phyloP scores from a whole-genome alignment of 2,888 invertebrate genomes.

The Apocheima hispidaria region DNA sequence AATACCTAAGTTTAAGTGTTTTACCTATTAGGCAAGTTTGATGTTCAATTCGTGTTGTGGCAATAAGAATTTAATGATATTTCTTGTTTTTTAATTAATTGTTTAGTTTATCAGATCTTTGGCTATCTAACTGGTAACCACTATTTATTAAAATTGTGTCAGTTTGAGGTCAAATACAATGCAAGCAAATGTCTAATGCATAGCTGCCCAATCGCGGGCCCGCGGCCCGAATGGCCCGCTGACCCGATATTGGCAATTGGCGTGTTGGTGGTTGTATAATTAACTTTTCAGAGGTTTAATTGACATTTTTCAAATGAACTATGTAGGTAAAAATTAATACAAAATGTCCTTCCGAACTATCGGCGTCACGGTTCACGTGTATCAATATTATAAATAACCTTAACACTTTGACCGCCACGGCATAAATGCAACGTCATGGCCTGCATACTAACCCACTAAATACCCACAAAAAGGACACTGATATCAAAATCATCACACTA shows the following conservation, averaged over 20 bases:
- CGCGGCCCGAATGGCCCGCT: neutral
- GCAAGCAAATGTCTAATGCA: neutral
- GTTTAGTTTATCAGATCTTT: slow-evolving; percentile 40
- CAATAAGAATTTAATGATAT: neutral
- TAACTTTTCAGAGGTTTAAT: neutral
- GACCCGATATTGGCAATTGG: neutral
- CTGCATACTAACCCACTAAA: no score
- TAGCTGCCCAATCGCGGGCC: slow-evolving; percentile 3
- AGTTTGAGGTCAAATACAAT: slow-evolving; percentile 4
- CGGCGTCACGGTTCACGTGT: no score
- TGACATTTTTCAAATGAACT: neutral
- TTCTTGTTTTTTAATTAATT: neutral
- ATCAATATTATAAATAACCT: no score
- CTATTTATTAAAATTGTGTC: slow-evolving; percentile 25
- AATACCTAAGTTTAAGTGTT: neutral
- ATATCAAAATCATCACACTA: no score
- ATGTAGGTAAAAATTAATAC: no score
- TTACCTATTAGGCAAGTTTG: neutral
- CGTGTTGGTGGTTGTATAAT: neutral
- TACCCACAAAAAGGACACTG: no score
- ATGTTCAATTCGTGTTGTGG: neutral
- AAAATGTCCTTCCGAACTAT: no score
- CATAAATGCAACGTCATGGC: no score
- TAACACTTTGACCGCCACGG: no score
- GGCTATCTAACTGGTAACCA: slow-evolving; percentile 43